Evolutionary conservation across 2,797 vertebrate species (phyloP).

Genomic region (Kryptolebias ocellatus): DNA sequence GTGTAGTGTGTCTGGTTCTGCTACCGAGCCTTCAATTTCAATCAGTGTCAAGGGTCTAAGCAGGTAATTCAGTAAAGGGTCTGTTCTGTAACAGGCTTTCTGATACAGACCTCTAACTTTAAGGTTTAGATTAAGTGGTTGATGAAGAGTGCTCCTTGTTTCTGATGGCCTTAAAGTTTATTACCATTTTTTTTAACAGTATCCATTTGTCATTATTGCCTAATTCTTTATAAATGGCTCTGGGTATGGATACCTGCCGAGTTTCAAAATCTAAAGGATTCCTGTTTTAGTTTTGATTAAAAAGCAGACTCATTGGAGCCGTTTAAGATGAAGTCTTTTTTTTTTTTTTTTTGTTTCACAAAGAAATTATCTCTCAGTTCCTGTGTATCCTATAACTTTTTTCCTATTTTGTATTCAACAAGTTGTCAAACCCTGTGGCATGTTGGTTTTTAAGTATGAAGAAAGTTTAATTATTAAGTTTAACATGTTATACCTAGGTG

Average conservation of each 20-base stretch:
- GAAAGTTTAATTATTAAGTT: conserved; percentile 24
- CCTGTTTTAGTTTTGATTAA: conserved; percentile 16
- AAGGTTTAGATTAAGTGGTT: conserved; percentile 47
- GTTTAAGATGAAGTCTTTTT: background rate
- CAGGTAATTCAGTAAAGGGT: conserved; percentile 54
- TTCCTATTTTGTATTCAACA: conserved; percentile 7
- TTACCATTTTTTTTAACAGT: conserved; percentile 23
- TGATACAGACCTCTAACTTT: conserved; percentile 37
- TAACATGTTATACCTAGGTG: conserved; percentile 6
- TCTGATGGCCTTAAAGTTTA: conserved; percentile 29
- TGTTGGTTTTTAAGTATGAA: conserved; percentile 27
- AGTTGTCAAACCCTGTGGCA: background rate
- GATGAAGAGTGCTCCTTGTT: conserved; percentile 31
- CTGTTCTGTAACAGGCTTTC: conserved; percentile 27
- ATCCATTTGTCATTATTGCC: conserved; percentile 31
- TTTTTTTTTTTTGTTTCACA: background rate
- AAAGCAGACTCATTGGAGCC: conserved; percentile 1
- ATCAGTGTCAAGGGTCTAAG: conserved; percentile 40
- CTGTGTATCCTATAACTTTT: background rate
- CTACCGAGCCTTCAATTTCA: conserved; percentile 43
- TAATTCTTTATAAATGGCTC: conserved; percentile 16
- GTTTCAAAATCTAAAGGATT: background rate
- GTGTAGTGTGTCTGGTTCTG: conserved; percentile 14
- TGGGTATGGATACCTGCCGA: conserved; percentile 2
- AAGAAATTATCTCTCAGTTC: background rate